Evolutionary conservation across 2,797 vertebrate genomes (phyloP).

Genomic region (Argya squamiceps): DNA sequence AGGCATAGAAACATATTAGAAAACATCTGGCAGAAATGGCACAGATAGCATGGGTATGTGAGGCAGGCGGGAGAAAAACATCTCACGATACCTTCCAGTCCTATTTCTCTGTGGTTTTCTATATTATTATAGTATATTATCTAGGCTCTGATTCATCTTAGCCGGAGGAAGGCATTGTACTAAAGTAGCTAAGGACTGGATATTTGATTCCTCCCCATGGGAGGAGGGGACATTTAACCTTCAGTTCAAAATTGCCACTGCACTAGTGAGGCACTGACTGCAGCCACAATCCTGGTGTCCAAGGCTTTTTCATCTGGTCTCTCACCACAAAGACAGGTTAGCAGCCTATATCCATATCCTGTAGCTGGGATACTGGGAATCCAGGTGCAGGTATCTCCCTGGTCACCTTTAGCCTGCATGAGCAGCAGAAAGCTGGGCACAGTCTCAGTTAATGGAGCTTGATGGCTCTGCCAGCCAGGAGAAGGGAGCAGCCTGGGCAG

Average conservation of each 20-base stretch:
- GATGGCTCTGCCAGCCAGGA: background rate
- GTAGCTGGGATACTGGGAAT: background rate
- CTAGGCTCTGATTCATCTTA: background rate
- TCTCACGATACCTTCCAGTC: background rate
- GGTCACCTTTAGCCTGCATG: background rate
- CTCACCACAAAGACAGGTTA: background rate
- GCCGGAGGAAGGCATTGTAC: background rate
- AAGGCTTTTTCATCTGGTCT: background rate
- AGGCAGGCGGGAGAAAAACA: background rate
- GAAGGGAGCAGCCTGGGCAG: background rate
- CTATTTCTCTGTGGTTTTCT: background rate
- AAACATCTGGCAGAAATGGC: background rate
- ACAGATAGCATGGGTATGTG: background rate
- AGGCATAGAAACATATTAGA: background rate
- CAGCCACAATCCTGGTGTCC: background rate
- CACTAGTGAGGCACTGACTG: background rate
- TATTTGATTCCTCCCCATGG: background rate
- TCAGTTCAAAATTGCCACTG: background rate
- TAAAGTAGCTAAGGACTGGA: background rate
- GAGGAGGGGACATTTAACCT: background rate
- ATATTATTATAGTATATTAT: background rate
- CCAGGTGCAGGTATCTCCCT: background rate
- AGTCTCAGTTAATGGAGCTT: background rate
- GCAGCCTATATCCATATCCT: background rate
- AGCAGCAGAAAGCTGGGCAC: fast-evolving